Evolutionary conservation across 2,888 invertebrate species (phyloP), one percentile per base, ranked within the genome.

Genomic region (Patella pellucida): DNA sequence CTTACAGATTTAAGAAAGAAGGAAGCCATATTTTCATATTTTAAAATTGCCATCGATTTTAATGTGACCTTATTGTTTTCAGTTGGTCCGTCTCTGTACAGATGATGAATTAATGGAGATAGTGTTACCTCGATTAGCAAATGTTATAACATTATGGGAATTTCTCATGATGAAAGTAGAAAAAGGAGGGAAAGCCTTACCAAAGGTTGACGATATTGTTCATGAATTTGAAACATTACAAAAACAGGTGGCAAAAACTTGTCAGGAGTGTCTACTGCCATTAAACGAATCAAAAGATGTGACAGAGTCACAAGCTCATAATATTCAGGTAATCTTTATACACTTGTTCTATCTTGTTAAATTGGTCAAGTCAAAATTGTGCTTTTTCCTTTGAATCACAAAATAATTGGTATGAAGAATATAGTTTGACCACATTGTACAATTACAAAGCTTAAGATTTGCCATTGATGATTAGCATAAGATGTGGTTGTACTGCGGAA

Each of bases 41-140:
- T 41, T 41, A 41, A 41, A 41, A 41, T 41, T 41, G 41, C 9
- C 9, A 41, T 41, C 9, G 41, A 9, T 41, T 41, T 41, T 41
- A 41, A 41, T 41, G 41, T 7, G 7, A 41, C 41, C 41, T 5
- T 31, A 41, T 76, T 71, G 19, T 70, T 76, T 77, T 19, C 81
- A 89, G 89, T 71, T 89, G 41, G 82, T 88, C 9, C 78, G 83
- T 31, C 84, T 86, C 68, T 87, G 87, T 76, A 81, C 81, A 71
- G 90, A 91, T 79, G 90, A 90, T 78, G 92, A 92, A 73, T 80
- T 92, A 79, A 89, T 91, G 87, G 92, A 92, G 78, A 86, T 91
- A 11, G 91, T 91, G 16, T 85, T 92, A 52, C 92, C 92, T 4
- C 86, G 91, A 1, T 87, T 92, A 15, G 89, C 91, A 19, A 88